A percentile compares a stretch with the other conserved stretches of the same genome.
Conservation (phyloP, 2,888 invertebrate genomes). For the Xestia sexstrigata region DNA sequence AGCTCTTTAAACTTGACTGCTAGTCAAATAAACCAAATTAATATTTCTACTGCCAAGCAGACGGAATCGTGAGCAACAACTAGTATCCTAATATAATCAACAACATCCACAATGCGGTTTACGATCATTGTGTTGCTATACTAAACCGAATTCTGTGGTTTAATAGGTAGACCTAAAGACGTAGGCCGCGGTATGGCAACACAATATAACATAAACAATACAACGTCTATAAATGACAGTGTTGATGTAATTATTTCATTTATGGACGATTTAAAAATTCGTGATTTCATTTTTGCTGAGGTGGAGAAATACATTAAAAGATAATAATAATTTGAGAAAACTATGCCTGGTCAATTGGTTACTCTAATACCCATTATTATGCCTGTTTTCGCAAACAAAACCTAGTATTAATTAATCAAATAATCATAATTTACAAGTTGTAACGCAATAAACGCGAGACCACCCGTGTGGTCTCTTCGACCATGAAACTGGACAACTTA, state of each 20-base stretch:
- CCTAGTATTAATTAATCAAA: no score
- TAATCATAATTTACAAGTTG: no score
- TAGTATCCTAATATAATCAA: neutral
- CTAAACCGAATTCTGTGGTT: slow-evolving; percentile 27
- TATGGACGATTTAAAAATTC: neutral
- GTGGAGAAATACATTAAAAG: no score
- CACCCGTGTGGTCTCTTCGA: no score
- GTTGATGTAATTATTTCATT: neutral
- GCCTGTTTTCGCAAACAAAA: no score
- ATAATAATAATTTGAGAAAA: neutral
- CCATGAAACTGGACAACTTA: no score
- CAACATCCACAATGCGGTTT: slow-evolving; percentile 1
- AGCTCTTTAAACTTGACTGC: neutral
- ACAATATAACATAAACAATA: slow-evolving; percentile 1
- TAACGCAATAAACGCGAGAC: neutral
- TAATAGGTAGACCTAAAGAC: neutral
- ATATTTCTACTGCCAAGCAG: no score
- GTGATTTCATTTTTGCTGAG: neutral
- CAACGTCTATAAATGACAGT: neutral
- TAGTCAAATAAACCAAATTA: neutral
- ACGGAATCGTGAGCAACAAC: neutral
- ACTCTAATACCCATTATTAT: neutral
- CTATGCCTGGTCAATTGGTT: neutral
- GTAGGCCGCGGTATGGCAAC: slow-evolving; percentile 7
- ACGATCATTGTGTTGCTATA: slow-evolving; percentile 6